Conservation (phyloP, 2,888 invertebrate species). For the Acleris literana region DNA sequence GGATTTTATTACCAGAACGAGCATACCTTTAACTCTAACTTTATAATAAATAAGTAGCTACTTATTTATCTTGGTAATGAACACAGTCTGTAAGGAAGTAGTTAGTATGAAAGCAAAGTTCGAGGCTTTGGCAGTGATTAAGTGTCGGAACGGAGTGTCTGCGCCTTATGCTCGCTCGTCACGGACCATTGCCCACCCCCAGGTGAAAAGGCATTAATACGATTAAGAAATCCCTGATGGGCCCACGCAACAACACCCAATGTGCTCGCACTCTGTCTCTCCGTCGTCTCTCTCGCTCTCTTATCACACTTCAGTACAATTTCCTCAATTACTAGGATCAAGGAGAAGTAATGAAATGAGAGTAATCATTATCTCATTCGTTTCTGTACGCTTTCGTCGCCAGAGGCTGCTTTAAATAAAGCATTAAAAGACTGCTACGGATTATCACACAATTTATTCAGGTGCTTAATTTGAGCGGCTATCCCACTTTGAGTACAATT, state of each 20-base stretch:
- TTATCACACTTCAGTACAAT: constrained; percentile 78
- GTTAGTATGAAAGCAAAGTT: constrained; percentile 27
- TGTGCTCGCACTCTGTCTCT: constrained; percentile 49
- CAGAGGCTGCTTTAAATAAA: constrained; percentile 67
- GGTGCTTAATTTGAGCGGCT: constrained; percentile 82
- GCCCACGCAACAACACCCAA: constrained; percentile 66
- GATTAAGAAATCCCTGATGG: constrained; percentile 76
- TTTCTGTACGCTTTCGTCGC: constrained; percentile 63
- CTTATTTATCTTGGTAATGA: constrained; percentile 9
- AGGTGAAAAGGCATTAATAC: constrained; percentile 79
- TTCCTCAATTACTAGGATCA: constrained; percentile 81
- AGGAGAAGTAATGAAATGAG: constrained; percentile 81
- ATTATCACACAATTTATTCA: constrained; percentile 83
- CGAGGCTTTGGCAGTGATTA: constrained; percentile 47
- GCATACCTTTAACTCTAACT: constrained; percentile 2
- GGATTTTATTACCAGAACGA: constrained; percentile 4
- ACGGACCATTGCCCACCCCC: constrained; percentile 72
- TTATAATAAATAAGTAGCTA: neutral
- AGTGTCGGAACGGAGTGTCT: constrained; percentile 43
- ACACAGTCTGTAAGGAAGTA: constrained; percentile 11
- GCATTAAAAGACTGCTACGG: constrained; percentile 79
- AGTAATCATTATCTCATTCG: constrained; percentile 81
- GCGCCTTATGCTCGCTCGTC: constrained; percentile 57
- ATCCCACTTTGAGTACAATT: constrained; percentile 77
- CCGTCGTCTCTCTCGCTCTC: constrained; percentile 39